phyloP scores from a whole-genome alignment of 1,140 invertebrate genomes.

The Popillia japonica region DNA sequence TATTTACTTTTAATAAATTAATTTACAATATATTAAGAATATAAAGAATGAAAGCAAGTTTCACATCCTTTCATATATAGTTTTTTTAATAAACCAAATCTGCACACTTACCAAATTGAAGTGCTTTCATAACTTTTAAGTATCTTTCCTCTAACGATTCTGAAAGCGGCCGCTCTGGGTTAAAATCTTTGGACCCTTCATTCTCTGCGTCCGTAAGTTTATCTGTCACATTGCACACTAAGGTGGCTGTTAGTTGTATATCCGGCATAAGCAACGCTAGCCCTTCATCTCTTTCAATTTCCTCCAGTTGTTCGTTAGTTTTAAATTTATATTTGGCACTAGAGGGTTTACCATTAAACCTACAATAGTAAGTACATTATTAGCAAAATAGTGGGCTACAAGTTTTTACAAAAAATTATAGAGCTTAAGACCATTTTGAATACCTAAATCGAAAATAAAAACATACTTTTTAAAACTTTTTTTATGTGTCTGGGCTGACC shows the following conservation, averaged over 20 bases:
- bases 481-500: slow-evolving; percentile 63
- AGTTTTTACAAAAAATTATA: not conserved
- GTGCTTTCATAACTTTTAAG: slow-evolving; percentile 83
- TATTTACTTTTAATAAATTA: no score
- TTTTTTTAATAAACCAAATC: no score
- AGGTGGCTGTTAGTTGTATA: slow-evolving; percentile 82
- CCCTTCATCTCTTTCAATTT: slow-evolving; percentile 85
- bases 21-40: no score
- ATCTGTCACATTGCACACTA: slow-evolving; percentile 75
- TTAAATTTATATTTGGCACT: slow-evolving; percentile 59
- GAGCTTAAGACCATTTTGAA: not conserved
- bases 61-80: no score
- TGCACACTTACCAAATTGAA: slow-evolving; percentile 82
- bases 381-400: not conserved
- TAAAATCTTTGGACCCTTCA: slow-evolving; percentile 49
- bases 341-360: slow-evolving; percentile 61
- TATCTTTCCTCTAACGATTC: slow-evolving; percentile 77
- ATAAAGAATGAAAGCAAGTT: no score
- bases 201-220: slow-evolving; percentile 54
- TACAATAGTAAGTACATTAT: slow-evolving; percentile 43
- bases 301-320: slow-evolving; percentile 66
- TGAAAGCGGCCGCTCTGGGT: slow-evolving; percentile 63
- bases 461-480: slow-evolving; percentile 44
- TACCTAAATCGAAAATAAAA: slow-evolving; percentile 41
- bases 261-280: slow-evolving; percentile 87